A percentile compares a stretch with the other conserved stretches of the same genome.
Evolutionary conservation across 2,797 vertebrate species (phyloP).

Genomic region (Buceros bicornis): DNA sequence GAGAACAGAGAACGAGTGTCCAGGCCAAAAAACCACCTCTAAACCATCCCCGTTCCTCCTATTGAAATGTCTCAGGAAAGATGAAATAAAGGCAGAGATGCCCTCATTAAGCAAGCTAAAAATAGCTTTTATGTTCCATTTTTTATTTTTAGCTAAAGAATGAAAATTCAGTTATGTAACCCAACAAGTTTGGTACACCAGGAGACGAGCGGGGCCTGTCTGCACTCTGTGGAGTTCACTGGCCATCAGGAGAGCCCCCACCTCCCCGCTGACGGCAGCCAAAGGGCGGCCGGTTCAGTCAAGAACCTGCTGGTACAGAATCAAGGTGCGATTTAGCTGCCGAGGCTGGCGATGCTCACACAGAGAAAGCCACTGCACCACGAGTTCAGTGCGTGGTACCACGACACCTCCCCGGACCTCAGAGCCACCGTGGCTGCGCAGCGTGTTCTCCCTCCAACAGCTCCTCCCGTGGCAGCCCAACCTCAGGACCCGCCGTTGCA

Average conservation of each 20-base stretch:
- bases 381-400: not conserved
- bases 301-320: not conserved
- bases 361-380: not conserved
- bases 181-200: not conserved
- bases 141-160: constrained; percentile 79
- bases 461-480: not conserved
- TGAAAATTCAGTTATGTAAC: constrained; percentile 76
- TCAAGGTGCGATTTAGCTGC: not conserved
- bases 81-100: constrained; percentile 72
- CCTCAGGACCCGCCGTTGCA: not conserved
- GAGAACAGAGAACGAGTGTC: not conserved
- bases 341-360: accelerated
- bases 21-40: not conserved
- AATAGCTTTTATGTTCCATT: constrained; percentile 79
- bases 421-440: not conserved
- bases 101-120: constrained; percentile 76
- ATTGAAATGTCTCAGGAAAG: constrained; percentile 49
- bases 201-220: constrained; percentile 22
- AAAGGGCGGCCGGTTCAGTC: not conserved
- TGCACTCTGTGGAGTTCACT: not conserved
- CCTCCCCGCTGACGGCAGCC: not conserved
- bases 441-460: not conserved
- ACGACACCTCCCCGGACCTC: not conserved
- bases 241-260: not conserved
- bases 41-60: not conserved